Percentiles rank a stretch among this genome's conserved stretches.
phyloP scores from a whole-genome alignment of 2,797 vertebrate species.

The Psittacula echo region DNA sequence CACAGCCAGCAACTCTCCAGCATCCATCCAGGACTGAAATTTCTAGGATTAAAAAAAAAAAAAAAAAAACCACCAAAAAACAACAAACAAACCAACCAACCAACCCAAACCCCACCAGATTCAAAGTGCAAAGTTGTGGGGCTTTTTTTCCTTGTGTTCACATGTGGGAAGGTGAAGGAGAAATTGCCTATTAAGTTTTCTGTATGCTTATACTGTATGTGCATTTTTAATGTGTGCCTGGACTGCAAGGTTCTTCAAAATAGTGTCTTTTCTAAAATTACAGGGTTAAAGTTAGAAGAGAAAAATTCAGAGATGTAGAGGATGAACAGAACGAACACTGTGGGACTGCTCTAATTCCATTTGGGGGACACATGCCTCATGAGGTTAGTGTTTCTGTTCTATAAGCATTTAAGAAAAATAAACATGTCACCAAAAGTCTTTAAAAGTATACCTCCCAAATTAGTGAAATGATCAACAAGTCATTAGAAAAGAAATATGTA shows the following conservation, averaged over 20 bases:
- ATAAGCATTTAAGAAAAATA: conserved; percentile 26
- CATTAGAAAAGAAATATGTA: neutral
- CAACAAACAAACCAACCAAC: neutral
- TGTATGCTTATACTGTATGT: neutral
- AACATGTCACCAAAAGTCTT: neutral
- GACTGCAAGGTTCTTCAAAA: neutral
- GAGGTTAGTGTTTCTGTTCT: neutral
- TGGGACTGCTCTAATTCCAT: neutral
- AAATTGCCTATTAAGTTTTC: neutral
- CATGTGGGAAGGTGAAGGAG: neutral
- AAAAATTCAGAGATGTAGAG: neutral
- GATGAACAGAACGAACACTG: neutral
- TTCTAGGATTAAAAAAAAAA: neutral
- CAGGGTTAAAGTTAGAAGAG: neutral
- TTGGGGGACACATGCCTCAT: neutral
- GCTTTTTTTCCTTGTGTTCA: neutral
- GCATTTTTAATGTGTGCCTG: neutral
- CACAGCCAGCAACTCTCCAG: neutral
- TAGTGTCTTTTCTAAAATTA: neutral
- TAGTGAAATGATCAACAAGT: neutral
- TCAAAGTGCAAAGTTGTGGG: neutral
- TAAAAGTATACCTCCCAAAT: conserved; percentile 11
- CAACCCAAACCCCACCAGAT: neutral
- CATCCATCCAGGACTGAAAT: neutral
- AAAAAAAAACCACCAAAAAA: neutral